Evolutionary conservation across 2,797 vertebrate species (phyloP).

Genomic region (Brotula barbata): DNA sequence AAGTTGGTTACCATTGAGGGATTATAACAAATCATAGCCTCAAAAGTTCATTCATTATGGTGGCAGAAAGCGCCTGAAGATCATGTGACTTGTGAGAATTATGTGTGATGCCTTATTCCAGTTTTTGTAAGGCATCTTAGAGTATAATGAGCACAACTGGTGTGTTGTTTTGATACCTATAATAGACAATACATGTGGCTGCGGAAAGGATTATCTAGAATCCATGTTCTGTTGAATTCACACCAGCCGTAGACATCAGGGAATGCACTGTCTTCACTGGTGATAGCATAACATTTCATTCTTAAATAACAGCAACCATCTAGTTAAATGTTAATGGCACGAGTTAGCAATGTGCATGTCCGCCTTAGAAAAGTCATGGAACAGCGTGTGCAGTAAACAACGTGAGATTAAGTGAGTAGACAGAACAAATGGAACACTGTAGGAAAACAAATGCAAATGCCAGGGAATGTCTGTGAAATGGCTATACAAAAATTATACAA

Average conservation of each 20-base stretch:
- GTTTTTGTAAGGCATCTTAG: neutral
- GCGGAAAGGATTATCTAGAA: neutral
- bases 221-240: neutral
- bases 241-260: neutral
- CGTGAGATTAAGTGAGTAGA: conserved; percentile 19
- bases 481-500: neutral
- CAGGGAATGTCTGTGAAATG: conserved; percentile 5
- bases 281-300: neutral
- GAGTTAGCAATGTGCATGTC: conserved; percentile 17
- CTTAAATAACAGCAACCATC: conserved; percentile 8
- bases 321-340: conserved; percentile 4
- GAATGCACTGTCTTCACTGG: neutral
- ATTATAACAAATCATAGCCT: neutral
- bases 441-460: conserved; percentile 23
- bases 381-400: conserved; percentile 21
- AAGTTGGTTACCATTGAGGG: too few species aligned
- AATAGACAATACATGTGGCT: neutral
- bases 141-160: neutral
- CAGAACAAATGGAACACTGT: conserved; percentile 25
- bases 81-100: too few species aligned
- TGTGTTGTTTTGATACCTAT: neutral
- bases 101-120: neutral
- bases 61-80: neutral
- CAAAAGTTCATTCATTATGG: neutral
- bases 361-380: conserved; percentile 13